These are phyloP conservation scores for Crocodylus rhombifer DNA, from an alignment of 2,797 vertebrate species.

Conservation along the genomic window DNA sequence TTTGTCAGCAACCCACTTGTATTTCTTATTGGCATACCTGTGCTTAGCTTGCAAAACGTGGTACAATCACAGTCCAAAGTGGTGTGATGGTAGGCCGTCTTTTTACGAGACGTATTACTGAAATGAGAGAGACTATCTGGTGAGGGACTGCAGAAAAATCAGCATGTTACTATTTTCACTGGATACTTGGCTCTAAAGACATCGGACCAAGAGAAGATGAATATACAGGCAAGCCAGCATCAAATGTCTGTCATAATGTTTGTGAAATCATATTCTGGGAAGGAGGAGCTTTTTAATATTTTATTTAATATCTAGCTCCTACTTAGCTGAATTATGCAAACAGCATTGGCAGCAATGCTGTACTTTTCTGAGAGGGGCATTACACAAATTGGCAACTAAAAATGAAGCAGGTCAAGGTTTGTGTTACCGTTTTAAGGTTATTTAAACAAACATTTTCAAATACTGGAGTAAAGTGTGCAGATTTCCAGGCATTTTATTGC, in stretches of 20 bases:
- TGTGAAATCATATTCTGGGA: conserved; percentile 51
- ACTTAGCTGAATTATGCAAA: conserved; percentile 60
- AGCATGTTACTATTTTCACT: neutral
- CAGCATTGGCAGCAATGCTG: conserved; percentile 60
- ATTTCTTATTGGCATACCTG: neutral
- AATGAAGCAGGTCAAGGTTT: conserved; percentile 76
- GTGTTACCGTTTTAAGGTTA: conserved; percentile 78
- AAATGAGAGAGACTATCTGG: neutral
- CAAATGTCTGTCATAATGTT: neutral
- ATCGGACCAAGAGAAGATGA: neutral
- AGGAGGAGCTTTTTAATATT: conserved; percentile 35
- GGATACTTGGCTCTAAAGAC: neutral
- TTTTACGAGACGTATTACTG: neutral
- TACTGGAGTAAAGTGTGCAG: conserved; percentile 69
- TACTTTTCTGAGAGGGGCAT: conserved; percentile 76
- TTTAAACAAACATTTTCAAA: conserved; percentile 79
- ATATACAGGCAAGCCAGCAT: neutral
- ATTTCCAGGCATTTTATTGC: conserved; percentile 72
- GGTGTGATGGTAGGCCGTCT: neutral
- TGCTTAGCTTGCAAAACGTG: neutral
- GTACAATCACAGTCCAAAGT: conserved; percentile 9
- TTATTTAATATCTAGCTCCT: conserved; percentile 37
- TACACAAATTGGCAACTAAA: conserved; percentile 67
- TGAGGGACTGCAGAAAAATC: neutral
- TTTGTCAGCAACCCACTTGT: conserved; percentile 20